Evolutionary conservation across 2,797 vertebrate species (phyloP).

Genomic region (Coluber constrictor): DNA sequence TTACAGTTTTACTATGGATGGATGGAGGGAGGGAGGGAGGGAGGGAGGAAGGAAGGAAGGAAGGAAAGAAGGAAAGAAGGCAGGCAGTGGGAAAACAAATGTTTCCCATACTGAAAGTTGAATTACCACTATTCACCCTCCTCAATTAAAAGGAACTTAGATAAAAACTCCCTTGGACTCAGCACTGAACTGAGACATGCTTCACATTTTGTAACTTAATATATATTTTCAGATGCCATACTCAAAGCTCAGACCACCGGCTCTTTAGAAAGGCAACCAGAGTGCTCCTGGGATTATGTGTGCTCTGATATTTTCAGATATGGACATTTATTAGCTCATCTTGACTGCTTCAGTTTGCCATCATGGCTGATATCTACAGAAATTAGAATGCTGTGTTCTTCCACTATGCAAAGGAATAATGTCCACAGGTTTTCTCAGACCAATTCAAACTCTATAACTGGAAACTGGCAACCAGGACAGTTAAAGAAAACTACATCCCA

Average conservation of each 20-base stretch:
- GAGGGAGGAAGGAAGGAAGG: too few species aligned
- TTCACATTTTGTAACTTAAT: background rate
- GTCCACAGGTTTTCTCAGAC: background rate
- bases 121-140: background rate
- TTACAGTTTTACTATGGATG: background rate
- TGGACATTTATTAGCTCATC: conserved; percentile 15
- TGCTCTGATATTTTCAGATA: background rate
- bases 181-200: background rate
- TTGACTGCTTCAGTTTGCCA: conserved; percentile 14
- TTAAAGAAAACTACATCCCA: background rate
- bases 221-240: conserved; percentile 13
- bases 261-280: background rate
- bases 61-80: background rate
- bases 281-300: background rate
- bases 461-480: background rate
- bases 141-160: background rate
- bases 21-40: too few species aligned
- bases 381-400: background rate
- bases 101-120: background rate
- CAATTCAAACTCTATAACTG: background rate
- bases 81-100: background rate
- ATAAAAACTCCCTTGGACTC: background rate
- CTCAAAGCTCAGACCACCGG: background rate
- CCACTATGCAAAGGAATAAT: background rate
- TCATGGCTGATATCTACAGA: conserved; percentile 17